phyloP scores from a whole-genome alignment of 1,140 invertebrate genomes.

The Anthonomus grandis region DNA sequence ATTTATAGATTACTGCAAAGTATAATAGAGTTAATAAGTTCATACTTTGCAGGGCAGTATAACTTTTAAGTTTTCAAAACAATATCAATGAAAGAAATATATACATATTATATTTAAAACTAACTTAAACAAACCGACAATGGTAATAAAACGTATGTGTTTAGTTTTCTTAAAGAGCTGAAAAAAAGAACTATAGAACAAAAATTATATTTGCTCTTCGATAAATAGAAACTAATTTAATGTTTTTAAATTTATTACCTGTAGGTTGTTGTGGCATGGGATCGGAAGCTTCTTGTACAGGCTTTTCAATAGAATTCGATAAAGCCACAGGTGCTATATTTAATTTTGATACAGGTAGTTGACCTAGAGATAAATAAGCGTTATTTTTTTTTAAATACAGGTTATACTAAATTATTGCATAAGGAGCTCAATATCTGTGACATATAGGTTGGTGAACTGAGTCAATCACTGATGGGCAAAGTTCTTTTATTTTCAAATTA shows the following conservation, averaged over 20 bases:
- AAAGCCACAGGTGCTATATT: constrained; percentile 10
- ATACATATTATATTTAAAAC: too few species aligned
- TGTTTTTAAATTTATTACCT: too few species aligned
- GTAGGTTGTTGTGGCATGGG: constrained; percentile 12
- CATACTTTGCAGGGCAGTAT: too few species aligned
- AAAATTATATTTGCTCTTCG: too few species aligned
- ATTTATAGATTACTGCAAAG: too few species aligned
- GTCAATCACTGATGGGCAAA: not conserved
- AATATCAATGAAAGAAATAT: too few species aligned
- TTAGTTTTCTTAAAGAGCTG: too few species aligned
- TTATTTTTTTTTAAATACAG: not conserved
- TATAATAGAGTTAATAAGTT: not conserved
- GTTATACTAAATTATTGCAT: not conserved
- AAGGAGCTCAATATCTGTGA: not conserved
- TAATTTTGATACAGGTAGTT: not conserved
- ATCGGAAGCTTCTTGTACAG: constrained; percentile 35
- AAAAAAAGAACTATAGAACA: too few species aligned
- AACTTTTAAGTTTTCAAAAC: too few species aligned
- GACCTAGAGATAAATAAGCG: not conserved
- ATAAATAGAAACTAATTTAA: too few species aligned
- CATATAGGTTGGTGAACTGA: not conserved
- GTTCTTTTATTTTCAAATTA: not conserved
- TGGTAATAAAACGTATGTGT: too few species aligned
- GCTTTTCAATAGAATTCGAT: constrained; percentile 37
- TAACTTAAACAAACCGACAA: too few species aligned